Evolutionary conservation across 2,113 vertebrate genomes (phyloP).

Genomic region (Nematolebias whitei): DNA sequence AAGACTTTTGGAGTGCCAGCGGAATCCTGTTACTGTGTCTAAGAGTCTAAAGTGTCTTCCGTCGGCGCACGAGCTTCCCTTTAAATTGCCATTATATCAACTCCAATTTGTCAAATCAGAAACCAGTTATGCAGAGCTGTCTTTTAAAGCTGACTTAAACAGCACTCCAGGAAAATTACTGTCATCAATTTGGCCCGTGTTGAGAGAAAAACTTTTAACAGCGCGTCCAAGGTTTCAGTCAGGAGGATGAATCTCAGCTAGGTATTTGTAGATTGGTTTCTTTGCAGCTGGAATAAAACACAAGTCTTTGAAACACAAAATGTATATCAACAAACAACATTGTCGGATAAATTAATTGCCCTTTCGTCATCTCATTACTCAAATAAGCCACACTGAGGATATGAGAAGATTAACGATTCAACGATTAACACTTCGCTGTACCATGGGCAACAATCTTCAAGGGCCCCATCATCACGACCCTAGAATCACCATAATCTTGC

Average conservation of each 20-base stretch:
- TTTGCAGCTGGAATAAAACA: too few species aligned
- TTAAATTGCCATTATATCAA: conserved; percentile 46
- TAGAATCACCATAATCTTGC: too few species aligned
- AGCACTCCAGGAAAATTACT: conserved; percentile 41
- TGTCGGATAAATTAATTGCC: too few species aligned
- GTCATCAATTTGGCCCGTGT: conserved; percentile 34
- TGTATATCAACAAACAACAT: background rate
- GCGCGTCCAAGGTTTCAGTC: conserved; percentile 4
- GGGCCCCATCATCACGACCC: too few species aligned
- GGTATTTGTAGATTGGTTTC: background rate
- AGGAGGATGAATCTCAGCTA: background rate
- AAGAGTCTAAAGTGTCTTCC: conserved; percentile 31
- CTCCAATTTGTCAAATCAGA: conserved; percentile 53
- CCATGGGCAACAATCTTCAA: too few species aligned
- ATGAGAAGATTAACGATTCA: too few species aligned
- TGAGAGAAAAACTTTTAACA: conserved; percentile 12
- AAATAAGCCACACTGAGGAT: too few species aligned
- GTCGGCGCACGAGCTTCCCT: conserved; percentile 23
- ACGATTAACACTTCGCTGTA: too few species aligned
- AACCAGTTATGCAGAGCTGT: conserved; percentile 49
- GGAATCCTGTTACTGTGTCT: conserved; percentile 44
- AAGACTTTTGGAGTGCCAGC: conserved; percentile 28
- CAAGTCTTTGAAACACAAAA: background rate
- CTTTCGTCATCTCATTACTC: too few species aligned
- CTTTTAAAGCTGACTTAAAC: conserved; percentile 47